Conservation (phyloP, 2,888 invertebrate species). For the Tetropium fuscum region DNA sequence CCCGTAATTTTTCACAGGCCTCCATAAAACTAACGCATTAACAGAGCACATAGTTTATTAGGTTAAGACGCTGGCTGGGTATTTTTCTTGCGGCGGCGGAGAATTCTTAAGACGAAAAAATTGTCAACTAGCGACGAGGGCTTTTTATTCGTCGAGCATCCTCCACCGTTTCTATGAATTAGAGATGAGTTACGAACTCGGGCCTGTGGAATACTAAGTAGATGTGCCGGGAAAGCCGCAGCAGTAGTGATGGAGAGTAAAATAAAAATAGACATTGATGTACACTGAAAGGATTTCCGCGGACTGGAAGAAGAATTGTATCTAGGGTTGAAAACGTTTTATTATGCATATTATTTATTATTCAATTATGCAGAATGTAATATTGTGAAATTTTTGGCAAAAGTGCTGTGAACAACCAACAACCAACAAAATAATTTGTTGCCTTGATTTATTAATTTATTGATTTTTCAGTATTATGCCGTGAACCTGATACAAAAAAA, state of each 20-base stretch:
- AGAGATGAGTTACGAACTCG: conserved; percentile 35
- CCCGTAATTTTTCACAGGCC: no score
- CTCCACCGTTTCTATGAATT: conserved; percentile 35
- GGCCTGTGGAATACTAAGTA: conserved; percentile 23
- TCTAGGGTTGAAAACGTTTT: no score
- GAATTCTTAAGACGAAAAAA: conserved; percentile 2
- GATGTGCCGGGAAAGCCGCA: conserved; percentile 7
- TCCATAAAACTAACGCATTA: conserved; percentile 2
- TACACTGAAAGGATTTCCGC: no score
- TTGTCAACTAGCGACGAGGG: conserved; percentile 1
- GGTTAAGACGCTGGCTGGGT: conserved; percentile 3
- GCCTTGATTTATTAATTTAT: no score
- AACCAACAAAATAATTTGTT: no score
- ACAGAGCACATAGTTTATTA: not conserved
- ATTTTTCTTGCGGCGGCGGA: conserved; percentile 11
- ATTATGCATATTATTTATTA: no score
- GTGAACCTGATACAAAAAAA: no score
- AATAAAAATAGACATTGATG: not conserved
- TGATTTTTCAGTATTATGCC: no score
- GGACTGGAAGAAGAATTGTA: no score
- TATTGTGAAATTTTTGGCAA: no score
- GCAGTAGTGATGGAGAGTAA: conserved; percentile 1
- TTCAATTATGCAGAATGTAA: no score
- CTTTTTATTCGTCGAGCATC: conserved; percentile 35
- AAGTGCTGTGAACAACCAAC: no score